A percentile compares a stretch with the other conserved stretches of the same genome.
Conservation (phyloP, 2,797 vertebrate species). For the Malurus splendens region DNA sequence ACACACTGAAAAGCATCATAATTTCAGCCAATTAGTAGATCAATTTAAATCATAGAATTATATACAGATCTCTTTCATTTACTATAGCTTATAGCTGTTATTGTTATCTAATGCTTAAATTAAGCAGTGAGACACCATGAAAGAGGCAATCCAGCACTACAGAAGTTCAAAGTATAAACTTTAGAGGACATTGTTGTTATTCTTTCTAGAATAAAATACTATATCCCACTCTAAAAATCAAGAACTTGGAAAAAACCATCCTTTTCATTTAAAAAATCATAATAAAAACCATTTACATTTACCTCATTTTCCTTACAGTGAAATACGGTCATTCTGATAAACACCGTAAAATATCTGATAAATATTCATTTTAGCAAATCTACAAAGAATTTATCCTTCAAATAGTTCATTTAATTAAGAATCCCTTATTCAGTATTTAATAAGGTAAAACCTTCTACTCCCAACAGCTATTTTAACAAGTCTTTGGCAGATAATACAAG, state of each 20-base stretch:
- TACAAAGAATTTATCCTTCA: slow-evolving; percentile 52
- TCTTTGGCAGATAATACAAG: slow-evolving; percentile 61
- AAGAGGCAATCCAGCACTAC: background rate
- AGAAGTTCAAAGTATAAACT: background rate
- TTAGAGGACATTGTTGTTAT: background rate
- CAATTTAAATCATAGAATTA: background rate
- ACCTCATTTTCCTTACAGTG: background rate
- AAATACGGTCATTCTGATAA: background rate
- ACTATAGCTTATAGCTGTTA: background rate
- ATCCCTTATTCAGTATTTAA: slow-evolving; percentile 53
- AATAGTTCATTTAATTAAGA: slow-evolving; percentile 63
- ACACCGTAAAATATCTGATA: slow-evolving; percentile 25
- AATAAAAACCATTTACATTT: background rate
- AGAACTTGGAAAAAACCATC: background rate
- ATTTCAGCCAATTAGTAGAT: background rate
- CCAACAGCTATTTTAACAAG: slow-evolving; percentile 57
- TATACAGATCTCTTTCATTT: background rate
- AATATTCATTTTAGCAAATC: slow-evolving; percentile 58
- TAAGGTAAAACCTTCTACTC: slow-evolving; percentile 59
- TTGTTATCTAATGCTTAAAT: background rate
- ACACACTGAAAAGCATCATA: background rate
- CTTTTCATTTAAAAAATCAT: background rate
- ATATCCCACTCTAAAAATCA: background rate
- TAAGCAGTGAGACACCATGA: background rate
- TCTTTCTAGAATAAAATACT: background rate